phyloP scores from a whole-genome alignment of 1,140 invertebrate species.

The Hirudo medicinalis region DNA sequence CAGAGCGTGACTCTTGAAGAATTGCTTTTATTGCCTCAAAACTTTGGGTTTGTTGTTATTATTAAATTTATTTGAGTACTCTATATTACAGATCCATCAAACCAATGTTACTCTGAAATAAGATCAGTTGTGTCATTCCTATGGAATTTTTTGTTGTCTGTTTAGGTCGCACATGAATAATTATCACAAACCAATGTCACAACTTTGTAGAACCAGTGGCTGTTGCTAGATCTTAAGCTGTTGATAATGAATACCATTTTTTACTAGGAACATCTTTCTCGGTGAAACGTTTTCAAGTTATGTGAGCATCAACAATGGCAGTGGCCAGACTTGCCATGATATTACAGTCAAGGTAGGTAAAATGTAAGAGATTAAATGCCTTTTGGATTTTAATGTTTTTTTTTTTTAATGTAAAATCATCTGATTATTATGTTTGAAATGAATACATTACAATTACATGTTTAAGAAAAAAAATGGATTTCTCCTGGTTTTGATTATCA shows the following conservation, averaged over 20 bases:
- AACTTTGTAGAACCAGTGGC: slow-evolving; percentile 11
- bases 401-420: neutral
- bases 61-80: slow-evolving; percentile 7
- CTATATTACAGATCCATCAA: neutral
- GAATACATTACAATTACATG: neutral
- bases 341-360: slow-evolving; percentile 36
- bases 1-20: slow-evolving; percentile 71
- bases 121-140: slow-evolving; percentile 19
- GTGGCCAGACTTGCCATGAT: slow-evolving; percentile 49
- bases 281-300: slow-evolving; percentile 97
- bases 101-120: neutral
- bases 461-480: neutral
- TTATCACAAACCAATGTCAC: slow-evolving; percentile 13
- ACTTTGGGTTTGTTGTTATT: slow-evolving; percentile 62
- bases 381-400: too few relatives aligned
- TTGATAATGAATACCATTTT: slow-evolving; percentile 18
- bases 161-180: neutral
- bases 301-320: slow-evolving; percentile 90
- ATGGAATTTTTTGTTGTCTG: slow-evolving; percentile 20
- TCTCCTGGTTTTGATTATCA: neutral
- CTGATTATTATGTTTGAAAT: neutral
- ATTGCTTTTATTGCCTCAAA: slow-evolving; percentile 81
- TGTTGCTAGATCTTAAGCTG: too few relatives aligned
- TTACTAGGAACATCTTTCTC: slow-evolving; percentile 61
- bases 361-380: too few relatives aligned